Conservation (phyloP, 2,113 vertebrate species). For the Phrynosoma blainvillii region DNA sequence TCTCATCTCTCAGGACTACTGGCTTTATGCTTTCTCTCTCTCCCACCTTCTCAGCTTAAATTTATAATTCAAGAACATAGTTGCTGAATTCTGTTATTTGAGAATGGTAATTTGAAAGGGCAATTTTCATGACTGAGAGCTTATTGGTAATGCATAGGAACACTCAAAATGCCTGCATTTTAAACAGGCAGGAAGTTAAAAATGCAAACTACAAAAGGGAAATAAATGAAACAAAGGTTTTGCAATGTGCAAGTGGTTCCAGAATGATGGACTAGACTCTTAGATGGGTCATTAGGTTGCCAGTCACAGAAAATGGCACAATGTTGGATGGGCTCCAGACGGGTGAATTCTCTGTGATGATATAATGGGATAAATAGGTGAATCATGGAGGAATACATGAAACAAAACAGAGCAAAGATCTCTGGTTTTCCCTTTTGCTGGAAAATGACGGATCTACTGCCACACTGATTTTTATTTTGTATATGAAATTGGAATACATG, state of each 20-base stretch:
- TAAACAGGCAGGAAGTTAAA: conserved; percentile 14
- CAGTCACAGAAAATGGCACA: background rate
- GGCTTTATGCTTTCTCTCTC: conserved; percentile 59
- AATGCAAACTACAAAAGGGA: conserved; percentile 2
- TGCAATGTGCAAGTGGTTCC: background rate
- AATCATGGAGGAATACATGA: background rate
- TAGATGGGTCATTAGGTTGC: background rate
- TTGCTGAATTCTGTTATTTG: conserved; percentile 54
- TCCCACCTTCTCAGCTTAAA: background rate
- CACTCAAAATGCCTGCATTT: conserved; percentile 18
- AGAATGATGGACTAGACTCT: background rate
- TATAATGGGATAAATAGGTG: background rate
- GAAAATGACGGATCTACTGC: background rate
- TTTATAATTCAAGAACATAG: conserved; percentile 64
- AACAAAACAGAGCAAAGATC: background rate
- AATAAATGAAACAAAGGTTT: conserved; percentile 5
- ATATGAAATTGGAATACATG: background rate
- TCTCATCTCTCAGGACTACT: conserved; percentile 53
- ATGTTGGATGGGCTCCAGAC: no score
- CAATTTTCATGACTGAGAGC: conserved; percentile 37
- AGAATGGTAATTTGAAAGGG: conserved; percentile 55
- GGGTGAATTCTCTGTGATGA: background rate
- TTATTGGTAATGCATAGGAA: conserved; percentile 18
- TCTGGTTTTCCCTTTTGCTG: background rate
- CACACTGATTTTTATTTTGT: background rate